Conservation (phyloP, 2,113 vertebrate genomes). For the Lasiurus cinereus region DNA sequence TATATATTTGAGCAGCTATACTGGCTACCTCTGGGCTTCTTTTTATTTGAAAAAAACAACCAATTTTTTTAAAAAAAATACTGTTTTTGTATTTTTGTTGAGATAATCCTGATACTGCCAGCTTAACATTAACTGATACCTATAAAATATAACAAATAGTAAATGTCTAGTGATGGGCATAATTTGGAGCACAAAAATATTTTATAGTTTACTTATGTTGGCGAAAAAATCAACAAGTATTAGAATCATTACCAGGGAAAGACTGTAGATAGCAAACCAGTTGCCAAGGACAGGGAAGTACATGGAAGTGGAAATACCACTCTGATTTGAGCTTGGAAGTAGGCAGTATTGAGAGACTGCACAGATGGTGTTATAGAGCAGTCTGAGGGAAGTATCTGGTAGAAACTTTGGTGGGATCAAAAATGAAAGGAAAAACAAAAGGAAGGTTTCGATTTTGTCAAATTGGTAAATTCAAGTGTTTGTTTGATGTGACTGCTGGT, state of each 20-base stretch:
- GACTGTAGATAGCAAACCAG: background rate
- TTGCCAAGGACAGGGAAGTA: background rate
- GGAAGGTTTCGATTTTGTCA: background rate
- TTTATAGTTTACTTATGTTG: background rate
- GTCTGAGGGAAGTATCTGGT: background rate
- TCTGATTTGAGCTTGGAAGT: background rate
- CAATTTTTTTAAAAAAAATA: background rate
- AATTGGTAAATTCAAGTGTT: background rate
- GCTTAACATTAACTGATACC: background rate
- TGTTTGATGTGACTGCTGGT: background rate
- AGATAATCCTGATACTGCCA: background rate
- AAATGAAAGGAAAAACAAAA: background rate
- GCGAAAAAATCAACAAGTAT: background rate
- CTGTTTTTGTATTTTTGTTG: background rate
- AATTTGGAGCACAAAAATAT: background rate
- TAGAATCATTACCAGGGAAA: background rate
- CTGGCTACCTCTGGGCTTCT: background rate
- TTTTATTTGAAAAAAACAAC: constrained; percentile 35
- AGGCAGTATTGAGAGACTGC: background rate
- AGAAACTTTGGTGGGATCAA: background rate
- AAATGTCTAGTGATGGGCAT: background rate
- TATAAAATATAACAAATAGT: constrained; percentile 7
- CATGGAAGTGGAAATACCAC: background rate
- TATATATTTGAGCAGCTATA: background rate
- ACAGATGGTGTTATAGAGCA: background rate